Base-by-base conservation (phyloP, 2,113 vertebrate species). In the Numida meleagris region DNA sequence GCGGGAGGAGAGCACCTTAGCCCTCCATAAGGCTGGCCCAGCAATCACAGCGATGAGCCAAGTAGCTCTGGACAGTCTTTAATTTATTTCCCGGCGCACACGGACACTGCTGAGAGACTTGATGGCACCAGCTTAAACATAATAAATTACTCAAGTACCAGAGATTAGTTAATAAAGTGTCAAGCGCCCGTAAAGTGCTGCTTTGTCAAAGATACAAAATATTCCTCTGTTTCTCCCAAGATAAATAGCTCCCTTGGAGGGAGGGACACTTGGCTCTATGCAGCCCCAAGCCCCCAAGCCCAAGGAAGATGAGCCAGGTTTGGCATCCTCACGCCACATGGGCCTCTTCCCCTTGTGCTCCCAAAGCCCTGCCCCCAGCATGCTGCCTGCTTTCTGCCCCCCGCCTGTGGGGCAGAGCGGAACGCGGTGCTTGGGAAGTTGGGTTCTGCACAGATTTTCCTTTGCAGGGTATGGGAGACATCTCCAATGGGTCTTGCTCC, bases 101-200 rank as follows among this genome's bases (percentile, higher is more conserved):
- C 84, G 72, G 96, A 96, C 96, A 94, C 97, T 96, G 93, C 97
- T 90, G 97, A 97, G 97, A 97, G 97, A 96, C 97, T 97, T 93
- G 96, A 97, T 97, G 96, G 97, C 96, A 97, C 97, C 97, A 96
- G 97, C 96, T 98, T 98, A 97, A 98, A 98, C 96, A 95, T 97
- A 98, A 98, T 97, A 98, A 97, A 98, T 98, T 96, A 97, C 97
- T 97, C 96, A 97, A 97, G 97, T 96, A 97, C 95, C 94, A 97
- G 94, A 97, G 97, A 98, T 98, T 97, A 98, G 97, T 98, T 97
- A 98, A 97, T 97, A 97, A 97, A 97, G 95, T 96, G 96, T 96
- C 94, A 95, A 95, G 95, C 91, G 94, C 95, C 95, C 65, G 84
- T 94, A 92, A 98, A 97, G 95, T 94, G 88, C 94, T 84, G 95